These are phyloP conservation scores for Formica aserva DNA, from an alignment of 2,888 invertebrate species.

Conservation along the genomic window DNA sequence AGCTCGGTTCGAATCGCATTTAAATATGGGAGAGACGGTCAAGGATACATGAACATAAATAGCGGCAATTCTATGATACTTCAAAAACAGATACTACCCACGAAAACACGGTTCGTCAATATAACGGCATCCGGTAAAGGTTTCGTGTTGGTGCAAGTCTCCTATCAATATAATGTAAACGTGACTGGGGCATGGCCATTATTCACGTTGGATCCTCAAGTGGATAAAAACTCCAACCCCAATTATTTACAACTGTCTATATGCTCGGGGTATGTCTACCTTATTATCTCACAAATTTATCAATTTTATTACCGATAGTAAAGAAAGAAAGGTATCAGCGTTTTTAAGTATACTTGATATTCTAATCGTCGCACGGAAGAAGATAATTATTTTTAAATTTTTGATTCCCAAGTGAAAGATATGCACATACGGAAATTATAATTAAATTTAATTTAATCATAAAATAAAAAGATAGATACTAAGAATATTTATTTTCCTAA, in stretches of 20 bases:
- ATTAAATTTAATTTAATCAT: background rate
- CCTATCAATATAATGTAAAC: slow-evolving; percentile 93
- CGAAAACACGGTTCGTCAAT: slow-evolving; percentile 89
- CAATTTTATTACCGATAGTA: background rate
- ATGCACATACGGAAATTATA: background rate
- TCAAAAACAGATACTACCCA: slow-evolving; percentile 90
- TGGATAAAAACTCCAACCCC: slow-evolving; percentile 92
- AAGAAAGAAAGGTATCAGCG: background rate
- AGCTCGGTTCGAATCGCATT: slow-evolving; percentile 88
- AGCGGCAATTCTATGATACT: slow-evolving; percentile 93
- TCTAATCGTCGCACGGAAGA: background rate
- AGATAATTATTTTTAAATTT: background rate
- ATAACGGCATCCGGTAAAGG: slow-evolving; percentile 93
- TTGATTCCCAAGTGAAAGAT: background rate
- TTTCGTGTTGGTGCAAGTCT: slow-evolving; percentile 91
- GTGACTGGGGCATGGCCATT: slow-evolving; percentile 95
- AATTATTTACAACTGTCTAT: slow-evolving; percentile 93
- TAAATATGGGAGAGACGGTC: slow-evolving; percentile 87
- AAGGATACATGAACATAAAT: slow-evolving; percentile 90
- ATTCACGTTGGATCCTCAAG: slow-evolving; percentile 94
- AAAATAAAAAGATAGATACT: background rate
- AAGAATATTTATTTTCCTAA: background rate
- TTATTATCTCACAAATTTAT: background rate
- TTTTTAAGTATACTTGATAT: background rate
- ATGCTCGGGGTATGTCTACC: slow-evolving; percentile 90